Percentiles rank a stretch among this genome's conserved stretches.
phyloP scores from a whole-genome alignment of 2,113 vertebrate species.

The Oncorhynchus masou region DNA sequence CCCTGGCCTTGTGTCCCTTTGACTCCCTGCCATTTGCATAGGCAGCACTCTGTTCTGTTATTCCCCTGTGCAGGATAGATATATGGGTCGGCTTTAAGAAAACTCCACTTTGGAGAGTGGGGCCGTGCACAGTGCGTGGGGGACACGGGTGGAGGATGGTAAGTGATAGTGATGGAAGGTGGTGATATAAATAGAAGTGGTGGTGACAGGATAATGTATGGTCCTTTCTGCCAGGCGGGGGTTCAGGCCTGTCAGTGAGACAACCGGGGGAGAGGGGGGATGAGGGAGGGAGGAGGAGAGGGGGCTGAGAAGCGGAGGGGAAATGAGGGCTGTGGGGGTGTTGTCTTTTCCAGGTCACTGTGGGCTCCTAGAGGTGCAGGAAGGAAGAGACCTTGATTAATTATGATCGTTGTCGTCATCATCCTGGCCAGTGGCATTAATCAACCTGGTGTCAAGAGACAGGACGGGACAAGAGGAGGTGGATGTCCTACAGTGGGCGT shows the following conservation, averaged over 20 bases:
- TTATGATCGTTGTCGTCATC: conserved; percentile 79
- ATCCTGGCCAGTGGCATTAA: conserved; percentile 67
- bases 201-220: conserved; percentile 83
- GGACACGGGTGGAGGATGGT: conserved; percentile 65
- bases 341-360: conserved; percentile 76
- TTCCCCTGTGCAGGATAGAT: conserved; percentile 60
- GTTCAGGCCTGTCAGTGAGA: conserved; percentile 77
- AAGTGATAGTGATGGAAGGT: conserved; percentile 83
- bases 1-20: conserved; percentile 46
- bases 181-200: conserved; percentile 79
- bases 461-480: conserved; percentile 38
- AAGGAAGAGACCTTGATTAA: conserved; percentile 77
- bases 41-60: conserved; percentile 21
- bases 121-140: not conserved
- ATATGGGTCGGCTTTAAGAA: conserved; percentile 79
- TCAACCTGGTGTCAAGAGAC: conserved; percentile 63
- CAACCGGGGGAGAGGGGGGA: conserved; percentile 22
- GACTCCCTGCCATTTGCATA: conserved; percentile 74
- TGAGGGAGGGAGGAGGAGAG: conserved; percentile 42
- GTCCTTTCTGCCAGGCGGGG: conserved; percentile 69
- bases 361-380: conserved; percentile 68
- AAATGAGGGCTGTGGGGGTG: conserved; percentile 35
- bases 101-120: conserved; percentile 69
- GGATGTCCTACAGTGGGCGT: conserved; percentile 33
- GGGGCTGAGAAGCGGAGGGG: not conserved